Evolutionary conservation across 2,113 vertebrate species (phyloP).

Genomic region (Cinclus cinclus): DNA sequence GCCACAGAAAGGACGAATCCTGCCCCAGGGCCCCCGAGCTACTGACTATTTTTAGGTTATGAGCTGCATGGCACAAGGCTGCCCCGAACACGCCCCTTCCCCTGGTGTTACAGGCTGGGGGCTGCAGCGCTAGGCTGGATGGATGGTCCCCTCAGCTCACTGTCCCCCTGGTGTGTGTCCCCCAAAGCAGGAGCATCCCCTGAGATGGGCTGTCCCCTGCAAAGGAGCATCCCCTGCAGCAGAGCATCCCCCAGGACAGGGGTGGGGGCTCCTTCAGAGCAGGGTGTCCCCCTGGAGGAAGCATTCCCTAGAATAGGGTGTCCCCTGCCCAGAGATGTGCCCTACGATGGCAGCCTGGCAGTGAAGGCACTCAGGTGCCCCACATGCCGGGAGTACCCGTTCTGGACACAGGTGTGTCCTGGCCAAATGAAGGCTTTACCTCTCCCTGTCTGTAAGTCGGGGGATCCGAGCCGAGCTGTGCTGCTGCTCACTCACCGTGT

Average conservation of each 20-base stretch:
- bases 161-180: neutral
- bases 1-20: neutral
- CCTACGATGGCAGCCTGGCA: neutral
- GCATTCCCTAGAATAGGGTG: neutral
- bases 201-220: neutral
- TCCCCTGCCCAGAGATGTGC: neutral
- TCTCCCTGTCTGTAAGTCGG: neutral
- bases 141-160: rapidly evolving
- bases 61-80: neutral
- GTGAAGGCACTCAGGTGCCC: neutral
- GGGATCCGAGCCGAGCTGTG: neutral
- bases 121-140: neutral
- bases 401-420: neutral
- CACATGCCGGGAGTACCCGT: neutral
- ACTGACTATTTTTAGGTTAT: constrained; percentile 46
- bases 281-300: neutral
- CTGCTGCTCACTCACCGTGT: neutral
- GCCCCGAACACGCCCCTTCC: rapidly evolving
- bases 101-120: neutral
- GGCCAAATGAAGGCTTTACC: constrained; percentile 1
- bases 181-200: neutral
- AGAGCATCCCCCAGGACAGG: neutral
- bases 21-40: neutral
- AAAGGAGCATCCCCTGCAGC: neutral
- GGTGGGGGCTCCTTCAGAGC: neutral